phyloP scores from a whole-genome alignment of 2,888 invertebrate species.

The Parapristionchus giblindavisi region DNA sequence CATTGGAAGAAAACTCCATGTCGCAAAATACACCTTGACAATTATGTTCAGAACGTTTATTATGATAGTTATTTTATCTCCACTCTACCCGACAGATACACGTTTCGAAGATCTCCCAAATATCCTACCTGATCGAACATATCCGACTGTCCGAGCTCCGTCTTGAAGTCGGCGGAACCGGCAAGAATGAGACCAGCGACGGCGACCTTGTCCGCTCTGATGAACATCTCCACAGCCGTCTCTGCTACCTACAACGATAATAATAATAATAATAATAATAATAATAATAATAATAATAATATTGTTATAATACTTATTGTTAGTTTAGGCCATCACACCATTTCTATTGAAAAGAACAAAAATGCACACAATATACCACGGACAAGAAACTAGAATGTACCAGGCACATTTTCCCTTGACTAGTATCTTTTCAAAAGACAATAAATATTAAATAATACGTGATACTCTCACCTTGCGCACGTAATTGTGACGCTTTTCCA shows the following conservation, averaged over 20 bases:
- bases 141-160: slow-evolving; percentile 97
- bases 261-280: too few relatives aligned
- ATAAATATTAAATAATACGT: background rate
- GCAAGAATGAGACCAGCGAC: slow-evolving; percentile 96
- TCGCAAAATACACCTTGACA: too few relatives aligned
- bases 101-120: slow-evolving; percentile 42
- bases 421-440: background rate
- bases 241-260: slow-evolving; percentile 84
- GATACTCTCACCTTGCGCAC: slow-evolving; percentile 82
- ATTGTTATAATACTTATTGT: too few relatives aligned
- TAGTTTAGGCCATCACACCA: too few relatives aligned
- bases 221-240: slow-evolving; percentile 94
- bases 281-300: too few relatives aligned
- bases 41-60: too few relatives aligned
- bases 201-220: slow-evolving; percentile 90
- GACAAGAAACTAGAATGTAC: too few relatives aligned
- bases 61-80: too few relatives aligned
- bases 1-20: too few relatives aligned
- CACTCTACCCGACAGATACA: background rate
- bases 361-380: too few relatives aligned
- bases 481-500: slow-evolving; percentile 99
- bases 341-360: too few relatives aligned
- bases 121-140: slow-evolving; percentile 93
- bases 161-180: slow-evolving; percentile 99
- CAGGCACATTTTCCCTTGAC: background rate